Percentiles rank a stretch among this genome's conserved stretches.
phyloP scores from a whole-genome alignment of 1,140 invertebrate species.

The Conopomorpha cramerella region DNA sequence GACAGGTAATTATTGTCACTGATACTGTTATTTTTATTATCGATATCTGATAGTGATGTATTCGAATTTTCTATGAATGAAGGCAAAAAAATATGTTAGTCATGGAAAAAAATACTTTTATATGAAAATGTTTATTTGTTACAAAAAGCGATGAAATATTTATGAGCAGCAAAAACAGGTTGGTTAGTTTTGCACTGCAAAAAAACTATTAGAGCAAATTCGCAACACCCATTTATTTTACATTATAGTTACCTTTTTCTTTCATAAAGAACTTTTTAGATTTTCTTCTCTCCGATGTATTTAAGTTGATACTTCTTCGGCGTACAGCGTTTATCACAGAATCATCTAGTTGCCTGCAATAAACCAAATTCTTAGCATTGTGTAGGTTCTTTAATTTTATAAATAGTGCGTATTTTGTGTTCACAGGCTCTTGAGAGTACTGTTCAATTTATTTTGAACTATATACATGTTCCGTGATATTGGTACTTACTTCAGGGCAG shows the following conservation, averaged over 20 bases:
- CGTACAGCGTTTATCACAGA: neutral
- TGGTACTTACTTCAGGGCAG: constrained; percentile 62
- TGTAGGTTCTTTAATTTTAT: neutral
- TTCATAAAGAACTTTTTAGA: neutral
- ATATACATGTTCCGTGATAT: too few species aligned
- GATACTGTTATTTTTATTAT: too few species aligned
- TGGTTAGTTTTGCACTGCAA: neutral
- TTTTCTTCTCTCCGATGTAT: neutral
- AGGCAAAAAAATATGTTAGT: too few species aligned
- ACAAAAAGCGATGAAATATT: constrained; percentile 3
- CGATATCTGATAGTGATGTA: too few species aligned
- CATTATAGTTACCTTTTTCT: neutral
- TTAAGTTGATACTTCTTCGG: neutral
- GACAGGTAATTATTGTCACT: too few species aligned
- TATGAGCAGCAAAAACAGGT: neutral
- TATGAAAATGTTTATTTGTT: too few species aligned
- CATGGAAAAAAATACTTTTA: too few species aligned
- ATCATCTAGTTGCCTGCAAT: constrained; percentile 1
- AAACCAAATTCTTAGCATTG: constrained; percentile 3
- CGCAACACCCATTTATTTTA: neutral
- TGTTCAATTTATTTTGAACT: too few species aligned
- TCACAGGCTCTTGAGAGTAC: too few species aligned
- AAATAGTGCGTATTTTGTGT: too few species aligned
- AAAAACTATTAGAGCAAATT: too few species aligned
- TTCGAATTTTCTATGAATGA: too few species aligned